A percentile compares a stretch with the other conserved stretches of the same genome.
Evolutionary conservation across 2,888 invertebrate genomes (phyloP).

Genomic region (Flabesymbios commensalis): DNA sequence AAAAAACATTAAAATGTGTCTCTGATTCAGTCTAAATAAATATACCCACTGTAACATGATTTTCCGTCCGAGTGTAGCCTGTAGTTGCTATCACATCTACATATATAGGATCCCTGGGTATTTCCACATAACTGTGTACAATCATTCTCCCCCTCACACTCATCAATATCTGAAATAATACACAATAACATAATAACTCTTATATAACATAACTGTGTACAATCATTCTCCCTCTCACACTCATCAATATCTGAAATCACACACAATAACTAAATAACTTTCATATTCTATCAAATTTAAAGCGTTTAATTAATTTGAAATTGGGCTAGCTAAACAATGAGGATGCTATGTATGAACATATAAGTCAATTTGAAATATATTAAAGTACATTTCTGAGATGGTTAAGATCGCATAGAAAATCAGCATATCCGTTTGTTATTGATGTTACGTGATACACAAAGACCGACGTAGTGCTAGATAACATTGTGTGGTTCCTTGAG

Average conservation of each 20-base stretch:
- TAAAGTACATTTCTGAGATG: no score
- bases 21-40: not conserved
- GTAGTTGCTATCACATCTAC: constrained; percentile 59
- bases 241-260: constrained; percentile 57
- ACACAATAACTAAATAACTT: not conserved
- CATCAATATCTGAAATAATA: constrained; percentile 54
- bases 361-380: no score
- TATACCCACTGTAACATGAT: constrained; percentile 58
- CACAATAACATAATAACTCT: not conserved
- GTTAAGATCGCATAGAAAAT: no score
- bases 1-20: no score
- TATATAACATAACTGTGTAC: constrained; percentile 59
- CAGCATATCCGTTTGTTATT: no score
- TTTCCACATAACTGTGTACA: constrained; percentile 61
- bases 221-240: constrained; percentile 53
- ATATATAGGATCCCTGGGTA: constrained; percentile 56
- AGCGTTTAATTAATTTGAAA: no score
- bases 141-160: constrained; percentile 53
- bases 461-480: no score
- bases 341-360: no score
- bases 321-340: no score
- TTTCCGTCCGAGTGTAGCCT: constrained; percentile 60
- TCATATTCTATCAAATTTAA: no score
- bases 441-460: no score
- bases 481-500: no score